Evolutionary conservation across 2,113 vertebrate species (phyloP), one percentile per base, ranked within the genome.

Genomic region (Myrmecophaga tridactyla): DNA sequence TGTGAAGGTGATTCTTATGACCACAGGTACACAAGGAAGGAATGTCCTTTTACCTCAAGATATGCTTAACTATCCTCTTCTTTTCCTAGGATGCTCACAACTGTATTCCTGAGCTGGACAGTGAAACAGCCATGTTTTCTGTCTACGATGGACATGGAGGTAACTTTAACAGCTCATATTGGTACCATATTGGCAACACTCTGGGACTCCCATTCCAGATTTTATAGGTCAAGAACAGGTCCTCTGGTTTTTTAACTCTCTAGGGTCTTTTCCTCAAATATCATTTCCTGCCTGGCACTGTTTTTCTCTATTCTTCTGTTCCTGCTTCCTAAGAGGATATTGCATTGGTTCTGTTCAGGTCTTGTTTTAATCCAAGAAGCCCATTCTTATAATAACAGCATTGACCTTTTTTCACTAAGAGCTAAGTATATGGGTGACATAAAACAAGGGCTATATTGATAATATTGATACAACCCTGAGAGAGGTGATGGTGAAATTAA

Each of bases 141-240:
- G 99, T 99, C 90, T 99, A 99, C 96, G 99, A 99, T 96, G 99
- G 99, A 94, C 99, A 99, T 17, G 99, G 99, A 99, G 99, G 99
- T 99, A 99, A 98, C 63, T 92, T 91, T 2, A 81, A 36, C 58
- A 92, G 43, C 84, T 73, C 67, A 65, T 83, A 70, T 48, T 93
- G 53, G 77, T 92, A 86, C 73, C 67, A 65, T 83, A 70, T 48
- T 93, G 53, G 77, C 90, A 70, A 93, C 27, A 86, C 78, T 86
- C 23, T 90, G 70, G 80, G 41, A 92, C 51, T n/a, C 21, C 34
- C 70, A 2, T 77, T 86, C 14, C 29, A 94, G 73, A 73, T 20
- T 95, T 94, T 25, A 7, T 6, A 65, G 31, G 0, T 2, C 87
- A 88, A 0, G 36, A 81, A 2, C 7, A 65, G 86, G 10, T 69